Evolutionary conservation across 2,797 vertebrate genomes (phyloP).

Genomic region (Enteromius radiatus): DNA sequence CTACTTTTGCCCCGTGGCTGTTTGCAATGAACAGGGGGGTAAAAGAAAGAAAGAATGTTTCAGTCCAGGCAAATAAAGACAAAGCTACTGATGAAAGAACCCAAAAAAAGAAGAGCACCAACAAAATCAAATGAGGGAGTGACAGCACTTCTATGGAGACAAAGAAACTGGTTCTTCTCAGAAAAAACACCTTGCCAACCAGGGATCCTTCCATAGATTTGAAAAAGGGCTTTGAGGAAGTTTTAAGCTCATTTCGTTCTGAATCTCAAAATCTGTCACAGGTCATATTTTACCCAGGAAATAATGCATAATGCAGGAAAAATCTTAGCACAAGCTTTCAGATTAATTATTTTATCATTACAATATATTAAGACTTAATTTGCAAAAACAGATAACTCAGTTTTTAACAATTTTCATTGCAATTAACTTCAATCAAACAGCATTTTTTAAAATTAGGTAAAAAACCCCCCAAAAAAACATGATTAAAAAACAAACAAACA

Average conservation of each 20-base stretch:
- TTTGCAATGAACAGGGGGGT: conserved; percentile 98
- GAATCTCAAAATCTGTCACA: not conserved
- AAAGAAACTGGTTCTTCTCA: conserved; percentile 87
- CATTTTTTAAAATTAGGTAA: no score
- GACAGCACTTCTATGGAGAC: conserved; percentile 76
- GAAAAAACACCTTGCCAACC: not conserved
- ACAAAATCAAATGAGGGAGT: conserved; percentile 82
- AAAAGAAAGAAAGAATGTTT: conserved; percentile 99
- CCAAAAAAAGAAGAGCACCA: conserved; percentile 83
- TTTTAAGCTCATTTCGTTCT: not conserved
- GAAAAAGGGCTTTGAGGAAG: not conserved
- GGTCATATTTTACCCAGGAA: not conserved
- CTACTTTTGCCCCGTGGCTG: conserved; percentile 99
- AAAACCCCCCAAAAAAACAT: no score
- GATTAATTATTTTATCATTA: no score
- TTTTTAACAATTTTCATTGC: no score
- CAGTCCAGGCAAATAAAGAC: conserved; percentile 99
- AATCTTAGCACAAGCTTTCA: no score
- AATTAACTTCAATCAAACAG: no score
- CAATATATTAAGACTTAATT: no score
- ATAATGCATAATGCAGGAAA: not conserved
- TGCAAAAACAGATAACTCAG: no score
- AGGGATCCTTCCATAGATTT: not conserved
- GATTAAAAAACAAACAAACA: no score
- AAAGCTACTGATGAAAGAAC: conserved; percentile 90